Percentiles rank a stretch among this genome's conserved stretches.
phyloP scores from a whole-genome alignment of 92 coral and sea anemone genomes.

The Phenganax marumi region DNA sequence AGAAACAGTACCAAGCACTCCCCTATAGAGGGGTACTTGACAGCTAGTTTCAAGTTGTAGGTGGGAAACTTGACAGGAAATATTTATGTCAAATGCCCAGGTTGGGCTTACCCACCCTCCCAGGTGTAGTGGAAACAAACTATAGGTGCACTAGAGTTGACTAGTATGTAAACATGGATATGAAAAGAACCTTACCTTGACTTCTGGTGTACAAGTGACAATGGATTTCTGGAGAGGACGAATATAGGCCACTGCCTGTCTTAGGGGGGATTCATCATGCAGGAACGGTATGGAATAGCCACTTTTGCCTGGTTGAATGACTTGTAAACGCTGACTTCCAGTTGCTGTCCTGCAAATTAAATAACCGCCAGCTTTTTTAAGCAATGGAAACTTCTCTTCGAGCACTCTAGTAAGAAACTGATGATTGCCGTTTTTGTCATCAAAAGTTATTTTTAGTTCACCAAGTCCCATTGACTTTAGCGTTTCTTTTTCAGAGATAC shows the following conservation, averaged over 20 bases:
- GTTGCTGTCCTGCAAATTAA: background rate
- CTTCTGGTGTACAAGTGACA: background rate
- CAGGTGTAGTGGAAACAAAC: too few species aligned
- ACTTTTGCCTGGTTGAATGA: background rate
- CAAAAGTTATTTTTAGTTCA: conserved; percentile 6
- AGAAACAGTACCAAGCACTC: too few species aligned
- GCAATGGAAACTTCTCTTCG: conserved; percentile 15
- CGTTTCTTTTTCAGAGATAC: background rate
- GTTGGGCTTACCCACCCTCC: too few species aligned
- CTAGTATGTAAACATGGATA: too few species aligned
- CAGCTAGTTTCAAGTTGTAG: too few species aligned
- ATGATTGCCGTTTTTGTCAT: conserved; percentile 8
- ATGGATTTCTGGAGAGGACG: conserved; percentile 11
- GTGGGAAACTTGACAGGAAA: too few species aligned
- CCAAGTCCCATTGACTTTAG: conserved; percentile 12
- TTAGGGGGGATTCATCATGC: background rate
- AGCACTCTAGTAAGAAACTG: background rate
- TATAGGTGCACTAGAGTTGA: too few species aligned
- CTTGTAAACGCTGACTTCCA: conserved; percentile 7
- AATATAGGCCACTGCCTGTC: conserved; percentile 11
- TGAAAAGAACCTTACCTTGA: background rate
- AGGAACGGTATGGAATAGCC: background rate
- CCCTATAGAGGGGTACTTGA: too few species aligned
- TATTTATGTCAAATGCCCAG: too few species aligned
- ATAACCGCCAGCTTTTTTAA: background rate